Evolutionary conservation across 92 coral and sea anemone species (phyloP).

Genomic region (Umimayanthus kanabou): DNA sequence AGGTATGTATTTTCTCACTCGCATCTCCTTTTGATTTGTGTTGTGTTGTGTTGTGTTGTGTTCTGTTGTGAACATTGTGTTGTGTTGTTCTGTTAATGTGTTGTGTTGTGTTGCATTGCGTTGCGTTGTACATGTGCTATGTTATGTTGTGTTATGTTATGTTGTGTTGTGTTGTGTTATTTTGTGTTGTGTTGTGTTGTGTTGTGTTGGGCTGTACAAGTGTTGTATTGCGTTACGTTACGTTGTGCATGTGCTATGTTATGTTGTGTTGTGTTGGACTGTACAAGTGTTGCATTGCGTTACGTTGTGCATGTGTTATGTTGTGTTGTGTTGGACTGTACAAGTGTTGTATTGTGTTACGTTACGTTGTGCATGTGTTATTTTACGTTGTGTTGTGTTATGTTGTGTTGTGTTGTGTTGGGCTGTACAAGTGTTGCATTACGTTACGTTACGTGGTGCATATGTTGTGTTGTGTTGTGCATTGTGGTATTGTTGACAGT

Average conservation of each 20-base stretch:
- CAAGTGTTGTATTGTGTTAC: not conserved
- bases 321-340: not conserved
- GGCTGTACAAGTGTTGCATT: not conserved
- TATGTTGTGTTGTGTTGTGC: not conserved
- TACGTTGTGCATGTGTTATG: not conserved
- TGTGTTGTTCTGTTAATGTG: not conserved
- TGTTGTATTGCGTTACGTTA: not conserved
- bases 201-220: not conserved
- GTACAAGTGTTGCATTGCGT: not conserved
- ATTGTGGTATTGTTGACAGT: too few species aligned
- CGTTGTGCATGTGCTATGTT: not conserved
- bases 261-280: not conserved
- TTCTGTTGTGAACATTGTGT: not conserved
- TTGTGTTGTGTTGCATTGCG: not conserved
- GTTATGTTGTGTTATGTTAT: not conserved
- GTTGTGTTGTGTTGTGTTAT: not conserved
- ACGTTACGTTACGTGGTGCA: too few species aligned
- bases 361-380: not conserved
- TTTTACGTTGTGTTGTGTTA: not conserved
- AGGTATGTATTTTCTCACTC: conserved; percentile 50
- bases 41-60: not conserved
- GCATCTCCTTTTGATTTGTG: not conserved
- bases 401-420: not conserved
- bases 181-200: not conserved
- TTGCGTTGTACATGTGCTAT: not conserved